Percentiles rank a stretch among this genome's conserved stretches.
These are phyloP conservation scores for Acanthochromis polyacanthus DNA, from an alignment of 2,113 vertebrate genomes.

Conservation along the genomic window DNA sequence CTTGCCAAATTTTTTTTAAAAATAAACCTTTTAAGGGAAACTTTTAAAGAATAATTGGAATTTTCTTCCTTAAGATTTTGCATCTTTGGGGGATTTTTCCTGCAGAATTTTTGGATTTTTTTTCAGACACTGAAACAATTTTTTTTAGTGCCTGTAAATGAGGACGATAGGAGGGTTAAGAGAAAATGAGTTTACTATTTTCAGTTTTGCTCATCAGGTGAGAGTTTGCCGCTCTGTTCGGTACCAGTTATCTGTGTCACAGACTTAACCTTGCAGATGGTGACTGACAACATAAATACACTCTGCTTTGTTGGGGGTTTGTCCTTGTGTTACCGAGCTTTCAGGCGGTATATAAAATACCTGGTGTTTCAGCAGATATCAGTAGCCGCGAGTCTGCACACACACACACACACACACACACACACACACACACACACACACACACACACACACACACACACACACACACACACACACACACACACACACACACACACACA, in stretches of 20 bases:
- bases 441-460: neutral
- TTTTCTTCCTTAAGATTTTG: too few relatives aligned
- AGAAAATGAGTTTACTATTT: neutral
- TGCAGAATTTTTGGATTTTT: too few relatives aligned
- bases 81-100: too few relatives aligned
- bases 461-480: neutral
- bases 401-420: constrained; percentile 1
- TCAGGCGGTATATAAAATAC: neutral
- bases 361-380: constrained; percentile 14
- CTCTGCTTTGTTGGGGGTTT: constrained; percentile 5
- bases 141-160: too few relatives aligned
- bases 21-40: too few relatives aligned
- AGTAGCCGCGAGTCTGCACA: constrained; percentile 8
- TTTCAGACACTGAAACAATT: too few relatives aligned
- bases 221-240: constrained; percentile 12
- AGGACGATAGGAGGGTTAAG: too few relatives aligned
- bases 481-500: neutral
- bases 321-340: constrained; percentile 22
- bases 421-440: neutral
- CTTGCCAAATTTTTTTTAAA: too few relatives aligned
- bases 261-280: neutral
- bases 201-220: neutral
- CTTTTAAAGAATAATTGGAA: too few relatives aligned
- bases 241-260: neutral
- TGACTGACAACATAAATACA: constrained; percentile 1